Base-by-base conservation (phyloP, 2,888 invertebrate species). In the Tenthredo livida region DNA sequence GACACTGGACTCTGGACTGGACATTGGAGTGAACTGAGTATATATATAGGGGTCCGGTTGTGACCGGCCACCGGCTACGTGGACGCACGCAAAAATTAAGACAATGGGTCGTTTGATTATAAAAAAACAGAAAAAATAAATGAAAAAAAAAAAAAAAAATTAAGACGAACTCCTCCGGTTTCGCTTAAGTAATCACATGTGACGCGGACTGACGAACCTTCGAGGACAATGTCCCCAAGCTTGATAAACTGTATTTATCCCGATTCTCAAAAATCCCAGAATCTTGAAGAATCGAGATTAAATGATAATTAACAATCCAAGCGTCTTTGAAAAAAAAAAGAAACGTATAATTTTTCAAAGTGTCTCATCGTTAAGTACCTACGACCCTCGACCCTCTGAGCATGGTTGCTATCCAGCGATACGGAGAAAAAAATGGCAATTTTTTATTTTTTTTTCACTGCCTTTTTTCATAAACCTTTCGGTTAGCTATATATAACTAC, bases 21-120 rank as follows among this genome's bases (percentile, higher is more conserved):
- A 37, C 25, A 17, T 17, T 9, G 47, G 73, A 40, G 12, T 9
- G 47, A 7, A 73, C 73, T 21, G 25, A 33, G 43, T 47, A 40
- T 83, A 40, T 33, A 67, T 21, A 67, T 67, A 47, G 43, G 61
- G 29, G 43, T 67, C 47, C 43, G 83, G 67, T 83, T 40, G 6
- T 40, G 6, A 61, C 65, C 50, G 83, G 67, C 50, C 80, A 80
- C 61, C 25, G 7, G 40, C 80, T 58, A 61, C 80, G 80, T 61
- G 58, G 33, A 37, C 40, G 61, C 80, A 80, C 61, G 80, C 80
- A 83, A 83, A 83, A 83, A 83, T 83, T 65, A 70, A 83, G 70
- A 83, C 83, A 83, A 83, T 83, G 83, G 83, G 83, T 83, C 83
- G 83, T 83, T 83, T 50, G 67, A 47, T 67, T 70, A 33, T 50